phyloP scores from a whole-genome alignment of 2,113 vertebrate species.

The Hirundichthys speculiger region DNA sequence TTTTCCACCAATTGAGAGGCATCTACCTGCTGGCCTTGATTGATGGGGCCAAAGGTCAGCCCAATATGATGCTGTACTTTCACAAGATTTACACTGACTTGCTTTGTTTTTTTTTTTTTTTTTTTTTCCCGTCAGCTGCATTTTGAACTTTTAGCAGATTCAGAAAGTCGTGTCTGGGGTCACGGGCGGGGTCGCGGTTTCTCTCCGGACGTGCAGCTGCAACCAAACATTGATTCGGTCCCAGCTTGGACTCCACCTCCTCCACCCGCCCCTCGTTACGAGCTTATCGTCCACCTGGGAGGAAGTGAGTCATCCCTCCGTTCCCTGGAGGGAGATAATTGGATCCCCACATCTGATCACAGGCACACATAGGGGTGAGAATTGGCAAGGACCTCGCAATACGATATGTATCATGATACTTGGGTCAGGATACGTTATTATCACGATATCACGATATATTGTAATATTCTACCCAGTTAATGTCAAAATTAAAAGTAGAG shows the following conservation, averaged over 20 bases:
- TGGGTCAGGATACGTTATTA: too few species aligned
- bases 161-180: too few species aligned
- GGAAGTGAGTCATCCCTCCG: constrained; percentile 71
- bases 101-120: neutral
- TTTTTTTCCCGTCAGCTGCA: neutral
- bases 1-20: constrained; percentile 8
- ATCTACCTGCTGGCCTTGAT: constrained; percentile 28
- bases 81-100: too few species aligned
- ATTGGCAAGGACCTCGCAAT: too few species aligned
- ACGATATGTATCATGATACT: too few species aligned
- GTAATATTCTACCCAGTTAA: too few species aligned
- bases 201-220: constrained; percentile 64
- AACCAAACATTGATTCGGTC: constrained; percentile 14
- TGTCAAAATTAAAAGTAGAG: too few species aligned
- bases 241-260: constrained; percentile 49
- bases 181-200: constrained; percentile 63
- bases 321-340: constrained; percentile 45
- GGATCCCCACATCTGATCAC: constrained; percentile 17
- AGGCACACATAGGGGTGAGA: too few species aligned
- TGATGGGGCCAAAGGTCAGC: constrained; percentile 12
- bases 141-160: constrained; percentile 11
- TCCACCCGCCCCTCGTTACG: constrained; percentile 4
- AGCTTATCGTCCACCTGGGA: constrained; percentile 42
- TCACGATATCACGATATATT: too few species aligned
- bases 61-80: too few species aligned